Evolutionary conservation across 2,888 invertebrate species (phyloP).

Genomic region (Limnephilus lunatus): DNA sequence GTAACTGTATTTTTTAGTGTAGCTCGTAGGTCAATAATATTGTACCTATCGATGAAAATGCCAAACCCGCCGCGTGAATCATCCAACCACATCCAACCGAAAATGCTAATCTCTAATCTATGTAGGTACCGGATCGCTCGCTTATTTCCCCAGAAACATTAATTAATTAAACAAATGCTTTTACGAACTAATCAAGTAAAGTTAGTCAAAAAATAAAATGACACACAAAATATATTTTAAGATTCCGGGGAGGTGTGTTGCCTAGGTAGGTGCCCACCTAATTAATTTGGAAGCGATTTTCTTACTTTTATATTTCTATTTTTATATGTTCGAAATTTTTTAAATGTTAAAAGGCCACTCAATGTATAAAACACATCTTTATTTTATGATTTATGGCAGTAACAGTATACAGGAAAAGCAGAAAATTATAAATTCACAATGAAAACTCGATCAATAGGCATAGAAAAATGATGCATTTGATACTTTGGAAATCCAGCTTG

Average conservation of each 20-base stretch:
- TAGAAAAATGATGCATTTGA: too few relatives aligned
- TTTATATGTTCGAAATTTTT: neutral
- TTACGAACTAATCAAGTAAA: neutral
- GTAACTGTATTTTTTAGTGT: neutral
- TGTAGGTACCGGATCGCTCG: neutral
- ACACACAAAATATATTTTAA: neutral
- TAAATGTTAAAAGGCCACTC: too few relatives aligned
- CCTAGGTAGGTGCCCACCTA: neutral
- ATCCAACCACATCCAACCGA: neutral
- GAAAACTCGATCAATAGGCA: too few relatives aligned
- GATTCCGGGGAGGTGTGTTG: neutral
- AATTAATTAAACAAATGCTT: slow-evolving; percentile 4
- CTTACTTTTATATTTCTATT: neutral
- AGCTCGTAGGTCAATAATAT: slow-evolving; percentile 47
- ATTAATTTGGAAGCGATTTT: neutral
- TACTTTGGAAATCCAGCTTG: too few relatives aligned
- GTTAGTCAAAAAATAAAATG: neutral
- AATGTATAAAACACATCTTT: too few relatives aligned
- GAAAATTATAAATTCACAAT: too few relatives aligned
- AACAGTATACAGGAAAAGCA: too few relatives aligned
- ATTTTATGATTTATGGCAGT: too few relatives aligned
- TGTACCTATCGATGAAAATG: slow-evolving; percentile 40
- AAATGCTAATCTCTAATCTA: slow-evolving; percentile 45
- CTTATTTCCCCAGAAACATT: neutral
- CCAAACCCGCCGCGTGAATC: slow-evolving; percentile 37